These are phyloP conservation scores for Philhelius pedissequus DNA, from an alignment of 2,888 invertebrate species.

Conservation along the genomic window DNA sequence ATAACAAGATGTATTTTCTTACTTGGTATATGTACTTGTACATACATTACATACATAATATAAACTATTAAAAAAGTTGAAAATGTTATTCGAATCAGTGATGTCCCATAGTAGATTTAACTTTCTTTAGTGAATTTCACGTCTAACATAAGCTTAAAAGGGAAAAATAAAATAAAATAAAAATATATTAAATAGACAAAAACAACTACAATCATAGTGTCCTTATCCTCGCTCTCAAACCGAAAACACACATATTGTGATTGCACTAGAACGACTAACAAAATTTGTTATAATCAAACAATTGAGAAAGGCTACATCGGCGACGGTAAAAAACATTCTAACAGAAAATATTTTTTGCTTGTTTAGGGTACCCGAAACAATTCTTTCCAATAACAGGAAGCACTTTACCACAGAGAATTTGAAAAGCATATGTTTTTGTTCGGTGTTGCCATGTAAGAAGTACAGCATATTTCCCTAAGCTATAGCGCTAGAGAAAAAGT, in stretches of 20 bases:
- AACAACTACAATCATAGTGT: too few relatives aligned
- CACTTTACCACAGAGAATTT: conserved; percentile 68
- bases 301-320: not conserved
- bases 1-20: too few relatives aligned
- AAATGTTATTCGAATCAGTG: too few relatives aligned
- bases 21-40: too few relatives aligned
- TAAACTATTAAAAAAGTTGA: too few relatives aligned
- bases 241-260: conserved; percentile 31
- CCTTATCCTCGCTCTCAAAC: conserved; percentile 56
- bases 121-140: too few relatives aligned
- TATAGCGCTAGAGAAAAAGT: not conserved
- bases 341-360: not conserved
- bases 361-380: conserved; percentile 69
- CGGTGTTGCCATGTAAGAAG: conserved; percentile 47
- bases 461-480: conserved; percentile 43
- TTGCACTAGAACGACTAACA: conserved; percentile 9
- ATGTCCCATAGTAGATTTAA: too few relatives aligned
- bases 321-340: not conserved
- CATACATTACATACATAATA: too few relatives aligned
- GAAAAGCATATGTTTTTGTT: conserved; percentile 26
- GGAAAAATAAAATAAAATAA: too few relatives aligned
- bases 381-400: conserved; percentile 70
- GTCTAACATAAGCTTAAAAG: too few relatives aligned
- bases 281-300: conserved; percentile 3
- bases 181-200: too few relatives aligned